Base-by-base conservation (phyloP, 2,113 vertebrate species). In the Rhinichthys klamathensis region DNA sequence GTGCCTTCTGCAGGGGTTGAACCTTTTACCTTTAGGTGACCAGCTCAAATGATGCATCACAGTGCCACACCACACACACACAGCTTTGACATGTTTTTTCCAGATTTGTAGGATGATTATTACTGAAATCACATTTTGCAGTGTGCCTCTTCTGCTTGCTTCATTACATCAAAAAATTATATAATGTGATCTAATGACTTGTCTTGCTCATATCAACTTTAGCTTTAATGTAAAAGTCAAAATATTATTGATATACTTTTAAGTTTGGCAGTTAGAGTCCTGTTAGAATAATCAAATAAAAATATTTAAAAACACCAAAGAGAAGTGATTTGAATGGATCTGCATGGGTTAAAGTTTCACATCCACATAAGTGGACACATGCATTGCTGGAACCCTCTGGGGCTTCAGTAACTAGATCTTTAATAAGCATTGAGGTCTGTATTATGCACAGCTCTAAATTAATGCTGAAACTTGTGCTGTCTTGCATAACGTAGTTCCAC, bases 361-460 rank as follows among this genome's bases (percentile, higher is more conserved):
- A 41, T 41, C 41, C 8, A 2, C 41, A 41, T 41, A 83, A 25
- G 46, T 83, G 49, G 27, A 16, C 23, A 3, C 32, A 21, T 49
- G 41, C 25, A 2, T 21, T 49, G 38, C 67, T 56, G 12, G 32
- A 83, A 54, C 8, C 49, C 18, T 38, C 49, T 46, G 65, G 49
- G 79, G 18, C 6, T 70, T 35, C 23, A 27, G 8, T 18, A 67
- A 69, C 11, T 41, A 72, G 67, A 58, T 73, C 65, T 25, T 58
- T 38, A 73, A 70, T 67, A 70, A 23, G 27, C 18, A 15, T n/a
- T 35, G 25, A 32, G 11, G 3, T 56, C 21, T 56, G 30, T 56
- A 82, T 82, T 70, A 56, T 82, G 49, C 65, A 70, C 7, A 49
- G 65, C 46, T 35, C 46, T 54, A 72, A 32, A n/a, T 83, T 41